A percentile compares a stretch with the other conserved stretches of the same genome.
Evolutionary conservation across 2,113 vertebrate genomes (phyloP).

Genomic region (Leiothrix lutea): DNA sequence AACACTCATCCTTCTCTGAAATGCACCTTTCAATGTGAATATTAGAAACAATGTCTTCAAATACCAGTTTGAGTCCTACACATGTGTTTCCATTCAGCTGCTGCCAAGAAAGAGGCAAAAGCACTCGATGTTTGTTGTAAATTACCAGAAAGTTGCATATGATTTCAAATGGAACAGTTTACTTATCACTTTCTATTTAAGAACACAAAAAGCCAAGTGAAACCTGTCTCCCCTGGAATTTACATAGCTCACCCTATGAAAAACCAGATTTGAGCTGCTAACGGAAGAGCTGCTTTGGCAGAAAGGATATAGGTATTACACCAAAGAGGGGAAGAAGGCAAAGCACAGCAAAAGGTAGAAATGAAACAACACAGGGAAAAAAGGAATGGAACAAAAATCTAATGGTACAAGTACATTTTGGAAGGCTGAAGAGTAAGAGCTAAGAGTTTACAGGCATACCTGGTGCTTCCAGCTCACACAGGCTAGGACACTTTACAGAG

Average conservation of each 20-base stretch:
- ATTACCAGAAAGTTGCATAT: background rate
- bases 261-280: background rate
- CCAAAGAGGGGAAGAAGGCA: background rate
- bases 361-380: background rate
- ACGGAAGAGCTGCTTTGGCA: background rate
- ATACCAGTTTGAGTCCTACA: background rate
- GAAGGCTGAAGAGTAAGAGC: background rate
- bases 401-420: background rate
- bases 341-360: background rate
- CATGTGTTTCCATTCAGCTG: background rate
- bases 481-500: background rate
- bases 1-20: background rate
- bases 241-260: background rate
- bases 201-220: background rate
- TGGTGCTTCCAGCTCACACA: background rate
- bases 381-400: background rate
- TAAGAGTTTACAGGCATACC: background rate
- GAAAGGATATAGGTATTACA: background rate
- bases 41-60: background rate
- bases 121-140: background rate
- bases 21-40: background rate
- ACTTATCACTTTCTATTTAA: background rate
- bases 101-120: background rate
- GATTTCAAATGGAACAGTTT: conserved; percentile 13
- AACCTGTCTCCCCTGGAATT: background rate